Percentiles rank a stretch among this genome's conserved stretches.
phyloP scores from a whole-genome alignment of 1,140 invertebrate species.

The Drosophila seguyi region DNA sequence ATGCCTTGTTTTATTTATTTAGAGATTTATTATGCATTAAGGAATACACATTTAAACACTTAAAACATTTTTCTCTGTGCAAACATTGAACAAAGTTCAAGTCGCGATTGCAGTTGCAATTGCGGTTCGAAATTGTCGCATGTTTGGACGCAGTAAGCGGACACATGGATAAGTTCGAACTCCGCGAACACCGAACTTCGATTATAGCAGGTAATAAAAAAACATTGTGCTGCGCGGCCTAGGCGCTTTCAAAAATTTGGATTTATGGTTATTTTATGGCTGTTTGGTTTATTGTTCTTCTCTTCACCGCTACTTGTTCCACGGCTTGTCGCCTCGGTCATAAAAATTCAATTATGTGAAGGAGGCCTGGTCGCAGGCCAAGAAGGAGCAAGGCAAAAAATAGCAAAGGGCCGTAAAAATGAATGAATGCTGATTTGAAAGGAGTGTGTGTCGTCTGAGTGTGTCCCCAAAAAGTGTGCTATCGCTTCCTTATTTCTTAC shows the following conservation, averaged over 20 bases:
- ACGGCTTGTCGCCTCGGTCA: conserved; percentile 52
- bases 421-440: conserved; percentile 55
- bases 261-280: conserved; percentile 64
- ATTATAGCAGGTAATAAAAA: conserved; percentile 76
- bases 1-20: too few relatives aligned
- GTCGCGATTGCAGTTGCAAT: conserved; percentile 30
- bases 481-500: conserved; percentile 28
- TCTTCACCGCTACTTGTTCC: conserved; percentile 18
- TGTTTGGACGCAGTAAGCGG: conserved; percentile 65
- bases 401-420: conserved; percentile 33
- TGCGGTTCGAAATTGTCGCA: conserved; percentile 60
- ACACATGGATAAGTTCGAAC: conserved; percentile 30
- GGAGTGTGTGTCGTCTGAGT: conserved; percentile 20
- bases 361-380: conserved; percentile 24
- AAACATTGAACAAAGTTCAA: conserved; percentile 6
- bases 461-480: conserved; percentile 41
- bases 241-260: conserved; percentile 50
- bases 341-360: conserved; percentile 77
- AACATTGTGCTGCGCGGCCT: conserved; percentile 34
- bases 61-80: conserved; percentile 10
- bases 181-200: conserved; percentile 57
- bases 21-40: too few relatives aligned
- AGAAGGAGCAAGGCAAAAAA: conserved; percentile 28
- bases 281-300: conserved; percentile 51
- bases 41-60: too few relatives aligned